phyloP scores from a whole-genome alignment of 2,113 vertebrate species.

The Syngnathus typhle region DNA sequence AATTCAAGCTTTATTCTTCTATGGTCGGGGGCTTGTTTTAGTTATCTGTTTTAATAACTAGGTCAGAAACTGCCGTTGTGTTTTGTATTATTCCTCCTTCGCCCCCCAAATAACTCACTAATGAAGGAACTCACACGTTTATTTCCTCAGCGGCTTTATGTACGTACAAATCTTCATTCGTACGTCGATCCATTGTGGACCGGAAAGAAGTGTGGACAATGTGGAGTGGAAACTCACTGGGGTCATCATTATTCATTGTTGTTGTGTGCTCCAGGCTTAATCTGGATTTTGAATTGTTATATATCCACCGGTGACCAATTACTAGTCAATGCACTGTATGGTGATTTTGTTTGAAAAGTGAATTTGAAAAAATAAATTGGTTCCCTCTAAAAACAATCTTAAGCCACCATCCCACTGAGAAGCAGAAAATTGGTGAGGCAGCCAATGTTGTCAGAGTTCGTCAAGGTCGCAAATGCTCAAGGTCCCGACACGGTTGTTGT shows the following conservation, averaged over 20 bases:
- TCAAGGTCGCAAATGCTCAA: not conserved
- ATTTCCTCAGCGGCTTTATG: not conserved
- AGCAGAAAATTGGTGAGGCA: too few species aligned
- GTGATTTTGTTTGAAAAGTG: not conserved
- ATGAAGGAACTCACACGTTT: not conserved
- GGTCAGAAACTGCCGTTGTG: not conserved
- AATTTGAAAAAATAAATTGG: not conserved
- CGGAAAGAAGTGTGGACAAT: not conserved
- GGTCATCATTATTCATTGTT: slow-evolving; percentile 3
- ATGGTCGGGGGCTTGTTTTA: slow-evolving; percentile 3
- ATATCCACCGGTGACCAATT: too few species aligned
- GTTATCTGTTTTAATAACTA: slow-evolving; percentile 2
- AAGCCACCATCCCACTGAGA: too few species aligned
- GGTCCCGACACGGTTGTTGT: not conserved
- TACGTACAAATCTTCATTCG: too few species aligned
- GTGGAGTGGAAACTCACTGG: slow-evolving; percentile 5
- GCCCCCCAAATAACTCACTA: not conserved
- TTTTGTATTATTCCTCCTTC: not conserved
- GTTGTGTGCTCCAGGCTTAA: slow-evolving; percentile 12
- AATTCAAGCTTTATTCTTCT: not conserved
- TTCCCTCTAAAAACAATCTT: not conserved
- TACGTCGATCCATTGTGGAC: not conserved
- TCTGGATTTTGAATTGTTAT: too few species aligned
- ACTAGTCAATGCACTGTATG: not conserved
- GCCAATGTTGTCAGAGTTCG: too few species aligned